phyloP scores from a whole-genome alignment of 2,113 vertebrate genomes.

The Setophaga petechia region DNA sequence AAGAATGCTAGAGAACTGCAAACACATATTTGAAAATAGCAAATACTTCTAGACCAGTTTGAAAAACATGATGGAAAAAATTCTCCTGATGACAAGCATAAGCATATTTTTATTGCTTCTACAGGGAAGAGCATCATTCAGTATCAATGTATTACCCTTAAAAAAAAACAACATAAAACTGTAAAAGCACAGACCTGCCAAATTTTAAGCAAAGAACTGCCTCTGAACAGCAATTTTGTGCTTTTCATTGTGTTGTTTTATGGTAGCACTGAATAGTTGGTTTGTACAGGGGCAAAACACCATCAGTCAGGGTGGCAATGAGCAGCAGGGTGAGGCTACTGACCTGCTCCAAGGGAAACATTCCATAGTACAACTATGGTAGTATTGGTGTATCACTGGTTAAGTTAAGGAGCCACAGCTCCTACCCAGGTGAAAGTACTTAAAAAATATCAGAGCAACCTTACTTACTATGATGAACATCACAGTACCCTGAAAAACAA shows the following conservation, averaged over 20 bases:
- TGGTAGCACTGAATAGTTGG: background rate
- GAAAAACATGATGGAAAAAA: background rate
- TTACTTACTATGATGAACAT: background rate
- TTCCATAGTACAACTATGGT: background rate
- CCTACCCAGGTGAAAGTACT: fast-evolving
- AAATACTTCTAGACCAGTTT: background rate
- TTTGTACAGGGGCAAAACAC: background rate
- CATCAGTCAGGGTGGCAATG: background rate
- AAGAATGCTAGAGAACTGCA: background rate
- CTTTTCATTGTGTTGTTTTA: background rate
- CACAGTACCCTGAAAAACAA: background rate
- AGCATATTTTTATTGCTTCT: background rate
- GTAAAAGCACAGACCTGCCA: background rate
- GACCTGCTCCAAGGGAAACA: background rate
- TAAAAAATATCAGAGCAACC: background rate
- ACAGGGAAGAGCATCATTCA: background rate
- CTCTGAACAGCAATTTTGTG: background rate
- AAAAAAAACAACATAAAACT: background rate
- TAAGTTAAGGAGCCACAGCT: background rate
- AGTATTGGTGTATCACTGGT: background rate
- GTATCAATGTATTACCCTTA: background rate
- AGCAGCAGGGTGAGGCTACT: background rate
- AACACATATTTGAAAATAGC: background rate
- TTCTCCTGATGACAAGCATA: background rate
- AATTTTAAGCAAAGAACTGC: background rate